A percentile compares a stretch with the other conserved stretches of the same genome.
These are phyloP conservation scores for Dione juno DNA, from an alignment of 2,888 invertebrate species.

Conservation along the genomic window DNA sequence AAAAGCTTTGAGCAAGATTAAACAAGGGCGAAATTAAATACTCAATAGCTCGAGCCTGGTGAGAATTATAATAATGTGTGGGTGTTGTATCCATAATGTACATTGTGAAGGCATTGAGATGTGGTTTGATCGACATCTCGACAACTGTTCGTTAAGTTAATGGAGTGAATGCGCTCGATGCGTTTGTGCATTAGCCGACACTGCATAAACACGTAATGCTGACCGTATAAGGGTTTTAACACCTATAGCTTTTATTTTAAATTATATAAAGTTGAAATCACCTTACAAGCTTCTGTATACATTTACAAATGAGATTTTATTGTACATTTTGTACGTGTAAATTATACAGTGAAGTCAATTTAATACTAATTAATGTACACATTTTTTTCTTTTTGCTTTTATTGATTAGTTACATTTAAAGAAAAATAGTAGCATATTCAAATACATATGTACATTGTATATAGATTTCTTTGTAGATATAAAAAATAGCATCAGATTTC, in stretches of 20 bases:
- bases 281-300: not conserved
- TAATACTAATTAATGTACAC: not conserved
- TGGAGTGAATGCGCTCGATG: conserved; percentile 70
- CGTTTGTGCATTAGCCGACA: conserved; percentile 64
- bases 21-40: conserved; percentile 54
- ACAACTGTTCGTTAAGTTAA: conserved; percentile 82
- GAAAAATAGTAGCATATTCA: not conserved
- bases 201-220: conserved; percentile 49
- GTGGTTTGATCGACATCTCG: conserved; percentile 81
- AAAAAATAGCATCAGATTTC: too few species aligned
- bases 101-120: conserved; percentile 70
- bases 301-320: conserved; percentile 9
- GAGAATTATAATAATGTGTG: conserved; percentile 70
- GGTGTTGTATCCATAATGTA: conserved; percentile 75
- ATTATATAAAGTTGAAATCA: conserved; percentile 15
- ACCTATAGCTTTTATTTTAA: conserved; percentile 10
- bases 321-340: not conserved
- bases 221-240: conserved; percentile 9
- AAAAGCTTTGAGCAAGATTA: conserved; percentile 43
- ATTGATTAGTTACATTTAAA: not conserved
- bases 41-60: conserved; percentile 60
- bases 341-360: not conserved
- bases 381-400: not conserved
- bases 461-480: too few species aligned
- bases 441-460: not conserved